These are phyloP conservation scores for Gorsachius magnificus DNA, from an alignment of 2,797 vertebrate species.

Conservation along the genomic window DNA sequence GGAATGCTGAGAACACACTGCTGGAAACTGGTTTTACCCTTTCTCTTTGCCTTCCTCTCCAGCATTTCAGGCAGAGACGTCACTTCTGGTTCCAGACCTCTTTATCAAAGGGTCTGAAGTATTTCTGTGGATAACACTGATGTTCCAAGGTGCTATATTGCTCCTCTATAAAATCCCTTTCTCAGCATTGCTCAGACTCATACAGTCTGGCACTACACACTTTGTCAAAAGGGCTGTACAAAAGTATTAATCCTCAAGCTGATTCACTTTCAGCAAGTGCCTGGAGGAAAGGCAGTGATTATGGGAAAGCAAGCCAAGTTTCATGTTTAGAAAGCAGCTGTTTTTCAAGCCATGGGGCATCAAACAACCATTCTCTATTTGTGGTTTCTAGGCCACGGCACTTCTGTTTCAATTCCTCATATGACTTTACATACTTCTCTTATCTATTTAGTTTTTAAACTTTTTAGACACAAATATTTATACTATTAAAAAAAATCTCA, in stretches of 20 bases:
- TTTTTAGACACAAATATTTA: neutral
- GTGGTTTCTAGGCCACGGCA: neutral
- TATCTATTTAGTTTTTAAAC: neutral
- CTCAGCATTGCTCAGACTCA: neutral
- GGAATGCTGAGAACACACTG: neutral
- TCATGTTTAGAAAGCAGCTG: neutral
- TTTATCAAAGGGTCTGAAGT: neutral
- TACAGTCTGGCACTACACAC: neutral
- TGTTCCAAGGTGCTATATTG: neutral
- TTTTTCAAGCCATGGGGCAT: neutral
- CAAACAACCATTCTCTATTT: neutral
- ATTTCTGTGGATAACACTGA: neutral
- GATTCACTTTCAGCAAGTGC: neutral
- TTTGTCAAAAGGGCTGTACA: neutral
- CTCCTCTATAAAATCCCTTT: neutral
- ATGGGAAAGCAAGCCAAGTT: neutral
- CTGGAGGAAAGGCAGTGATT: neutral
- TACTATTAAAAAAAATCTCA: neutral
- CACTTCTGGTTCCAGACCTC: neutral
- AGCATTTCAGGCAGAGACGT: neutral
- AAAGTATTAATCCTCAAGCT: neutral
- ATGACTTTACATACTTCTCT: neutral
- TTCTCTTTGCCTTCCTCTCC: neutral
- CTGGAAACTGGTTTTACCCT: neutral
- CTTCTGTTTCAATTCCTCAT: neutral